A percentile compares a stretch with the other conserved stretches of the same genome.
phyloP scores from a whole-genome alignment of 2,113 vertebrate genomes.

The Cavia aperea region DNA sequence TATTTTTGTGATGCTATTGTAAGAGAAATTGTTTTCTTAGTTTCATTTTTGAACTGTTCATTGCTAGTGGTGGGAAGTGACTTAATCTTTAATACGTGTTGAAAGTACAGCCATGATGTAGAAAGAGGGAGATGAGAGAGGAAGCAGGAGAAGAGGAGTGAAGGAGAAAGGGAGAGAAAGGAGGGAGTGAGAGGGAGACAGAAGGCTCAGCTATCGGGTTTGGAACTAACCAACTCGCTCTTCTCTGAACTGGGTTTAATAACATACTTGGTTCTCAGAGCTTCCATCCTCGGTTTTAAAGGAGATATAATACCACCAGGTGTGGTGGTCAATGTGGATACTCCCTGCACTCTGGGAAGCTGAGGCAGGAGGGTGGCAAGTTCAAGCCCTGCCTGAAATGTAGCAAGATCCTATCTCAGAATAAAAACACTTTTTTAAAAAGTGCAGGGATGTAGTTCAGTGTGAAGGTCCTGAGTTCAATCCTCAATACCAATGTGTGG shows the following conservation, averaged over 20 bases:
- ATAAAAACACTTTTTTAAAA: background rate
- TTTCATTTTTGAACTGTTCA: background rate
- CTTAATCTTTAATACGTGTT: background rate
- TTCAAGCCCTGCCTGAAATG: background rate
- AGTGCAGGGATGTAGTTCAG: background rate
- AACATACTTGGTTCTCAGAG: background rate
- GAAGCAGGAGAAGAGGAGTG: background rate
- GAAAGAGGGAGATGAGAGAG: background rate
- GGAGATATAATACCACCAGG: background rate
- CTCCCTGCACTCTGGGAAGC: background rate
- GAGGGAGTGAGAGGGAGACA: background rate
- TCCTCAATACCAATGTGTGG: background rate
- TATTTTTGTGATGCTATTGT: background rate
- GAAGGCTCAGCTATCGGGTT: background rate
- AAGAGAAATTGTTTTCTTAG: background rate
- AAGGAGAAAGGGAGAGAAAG: background rate
- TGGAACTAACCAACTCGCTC: background rate
- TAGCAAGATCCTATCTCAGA: background rate
- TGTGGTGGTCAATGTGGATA: background rate
- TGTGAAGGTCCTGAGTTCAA: background rate
- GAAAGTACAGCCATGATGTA: background rate
- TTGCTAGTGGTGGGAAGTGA: background rate
- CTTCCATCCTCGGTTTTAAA: background rate
- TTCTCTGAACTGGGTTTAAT: background rate
- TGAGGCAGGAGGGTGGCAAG: background rate